These are phyloP conservation scores for Gallinago solitaria DNA, from an alignment of 2,797 vertebrate genomes.

Conservation along the genomic window DNA sequence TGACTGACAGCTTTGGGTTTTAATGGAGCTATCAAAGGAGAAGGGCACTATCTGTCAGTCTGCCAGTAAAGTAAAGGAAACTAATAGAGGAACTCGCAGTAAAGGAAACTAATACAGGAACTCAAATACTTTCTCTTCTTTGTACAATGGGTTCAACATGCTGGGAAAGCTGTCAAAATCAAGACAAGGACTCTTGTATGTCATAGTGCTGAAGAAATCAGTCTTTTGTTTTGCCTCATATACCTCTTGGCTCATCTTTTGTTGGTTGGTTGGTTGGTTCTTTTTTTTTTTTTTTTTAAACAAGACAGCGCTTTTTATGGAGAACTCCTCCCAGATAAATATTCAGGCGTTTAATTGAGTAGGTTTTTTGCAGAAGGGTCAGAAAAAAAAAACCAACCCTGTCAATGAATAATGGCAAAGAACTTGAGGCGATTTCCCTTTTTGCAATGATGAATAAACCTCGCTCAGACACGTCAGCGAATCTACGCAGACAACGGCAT, in stretches of 20 bases:
- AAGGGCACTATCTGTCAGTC: not conserved
- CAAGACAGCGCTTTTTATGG: not conserved
- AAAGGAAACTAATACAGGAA: not conserved
- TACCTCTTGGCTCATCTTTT: not conserved
- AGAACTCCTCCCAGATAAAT: not conserved
- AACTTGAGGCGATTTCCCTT: not conserved
- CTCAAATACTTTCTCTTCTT: not conserved
- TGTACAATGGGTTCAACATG: not conserved
- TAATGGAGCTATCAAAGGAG: not conserved
- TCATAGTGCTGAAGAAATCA: not conserved
- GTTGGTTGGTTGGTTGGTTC: not conserved
- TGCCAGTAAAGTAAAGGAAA: not conserved
- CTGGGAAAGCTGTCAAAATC: not conserved
- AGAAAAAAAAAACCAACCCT: not conserved
- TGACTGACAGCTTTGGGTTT: not conserved
- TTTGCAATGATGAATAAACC: not conserved
- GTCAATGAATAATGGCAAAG: not conserved
- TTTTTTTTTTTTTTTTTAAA: not conserved
- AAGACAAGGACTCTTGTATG: accelerated
- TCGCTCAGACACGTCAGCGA: not conserved
- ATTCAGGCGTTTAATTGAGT: not conserved
- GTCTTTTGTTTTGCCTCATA: not conserved
- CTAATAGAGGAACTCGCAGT: not conserved
- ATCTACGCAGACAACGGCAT: not conserved
- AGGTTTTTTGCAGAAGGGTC: not conserved